Evolutionary conservation across 1,140 invertebrate species (phyloP).

Genomic region (Drosophila navojoa): DNA sequence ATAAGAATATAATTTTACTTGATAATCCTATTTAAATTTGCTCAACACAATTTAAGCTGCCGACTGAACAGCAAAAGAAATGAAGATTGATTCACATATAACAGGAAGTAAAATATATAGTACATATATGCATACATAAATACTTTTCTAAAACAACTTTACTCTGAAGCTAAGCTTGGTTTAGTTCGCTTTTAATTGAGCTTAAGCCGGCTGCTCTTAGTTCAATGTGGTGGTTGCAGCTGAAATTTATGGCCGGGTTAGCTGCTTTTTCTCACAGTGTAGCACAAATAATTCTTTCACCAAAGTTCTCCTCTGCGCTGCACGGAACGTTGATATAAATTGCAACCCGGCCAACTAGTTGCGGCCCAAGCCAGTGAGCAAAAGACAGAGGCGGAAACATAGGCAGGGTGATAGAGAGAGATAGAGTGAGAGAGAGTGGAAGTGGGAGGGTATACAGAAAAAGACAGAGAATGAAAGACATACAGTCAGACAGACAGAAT

Average conservation of each 20-base stretch:
- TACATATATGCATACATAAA: no score
- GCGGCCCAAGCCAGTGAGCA: slow-evolving; percentile 1
- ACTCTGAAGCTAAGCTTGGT: no score
- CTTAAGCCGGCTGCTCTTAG: no score
- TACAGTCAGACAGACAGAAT: slow-evolving; percentile 35
- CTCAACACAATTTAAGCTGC: no score
- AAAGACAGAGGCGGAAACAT: background rate
- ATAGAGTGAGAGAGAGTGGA: slow-evolving; percentile 7
- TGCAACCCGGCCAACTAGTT: slow-evolving; percentile 34
- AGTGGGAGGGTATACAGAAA: background rate
- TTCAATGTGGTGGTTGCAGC: background rate
- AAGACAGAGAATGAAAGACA: slow-evolving; percentile 5
- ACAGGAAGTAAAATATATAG: no score
- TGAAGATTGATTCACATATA: no score
- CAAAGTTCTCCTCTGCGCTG: slow-evolving; percentile 32
- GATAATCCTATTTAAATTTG: no score
- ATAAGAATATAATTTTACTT: no score
- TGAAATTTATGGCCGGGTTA: background rate
- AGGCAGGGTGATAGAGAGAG: background rate
- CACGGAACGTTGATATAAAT: slow-evolving; percentile 61
- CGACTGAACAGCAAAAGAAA: no score
- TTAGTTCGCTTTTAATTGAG: no score
- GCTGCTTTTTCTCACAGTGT: slow-evolving; percentile 45
- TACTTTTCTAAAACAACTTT: no score
- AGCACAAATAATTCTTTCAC: slow-evolving; percentile 36